Evolutionary conservation across 2,113 vertebrate genomes (phyloP).

Genomic region (Festucalex cinctus): DNA sequence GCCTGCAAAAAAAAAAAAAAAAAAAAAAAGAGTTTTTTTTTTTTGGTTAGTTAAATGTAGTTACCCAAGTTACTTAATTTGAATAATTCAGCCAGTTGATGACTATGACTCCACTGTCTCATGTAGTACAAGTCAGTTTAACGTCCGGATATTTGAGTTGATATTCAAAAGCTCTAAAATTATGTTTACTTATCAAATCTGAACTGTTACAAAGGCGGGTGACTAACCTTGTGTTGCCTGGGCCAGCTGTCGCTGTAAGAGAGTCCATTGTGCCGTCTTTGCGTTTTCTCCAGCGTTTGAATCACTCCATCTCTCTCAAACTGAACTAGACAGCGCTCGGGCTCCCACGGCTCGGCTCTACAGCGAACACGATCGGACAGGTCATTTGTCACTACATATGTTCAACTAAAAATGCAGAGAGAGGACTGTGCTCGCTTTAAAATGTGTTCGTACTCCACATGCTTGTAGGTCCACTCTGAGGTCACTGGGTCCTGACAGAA

Average conservation of each 20-base stretch:
- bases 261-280: slow-evolving; percentile 64
- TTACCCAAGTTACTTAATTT: neutral
- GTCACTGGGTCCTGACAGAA: slow-evolving; percentile 76
- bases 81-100: neutral
- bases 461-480: slow-evolving; percentile 85
- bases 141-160: too few relatives aligned
- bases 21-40: slow-evolving; percentile 5
- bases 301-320: slow-evolving; percentile 89
- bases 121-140: too few relatives aligned
- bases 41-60: neutral
- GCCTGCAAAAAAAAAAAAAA: slow-evolving; percentile 36
- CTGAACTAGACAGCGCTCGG: slow-evolving; percentile 79
- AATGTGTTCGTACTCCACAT: slow-evolving; percentile 78
- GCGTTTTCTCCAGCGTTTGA: slow-evolving; percentile 79
- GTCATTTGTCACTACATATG: neutral
- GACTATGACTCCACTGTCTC: neutral
- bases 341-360: slow-evolving; percentile 78
- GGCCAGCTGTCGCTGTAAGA: slow-evolving; percentile 76
- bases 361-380: neutral
- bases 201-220: neutral
- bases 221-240: slow-evolving; percentile 74
- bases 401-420: neutral
- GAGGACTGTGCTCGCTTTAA: neutral
- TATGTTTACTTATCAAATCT: neutral
- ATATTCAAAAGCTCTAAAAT: neutral